Evolutionary conservation across 2,113 vertebrate species (phyloP), one percentile per base, ranked within the genome.

Genomic region (Ceyx cyanopectus): DNA sequence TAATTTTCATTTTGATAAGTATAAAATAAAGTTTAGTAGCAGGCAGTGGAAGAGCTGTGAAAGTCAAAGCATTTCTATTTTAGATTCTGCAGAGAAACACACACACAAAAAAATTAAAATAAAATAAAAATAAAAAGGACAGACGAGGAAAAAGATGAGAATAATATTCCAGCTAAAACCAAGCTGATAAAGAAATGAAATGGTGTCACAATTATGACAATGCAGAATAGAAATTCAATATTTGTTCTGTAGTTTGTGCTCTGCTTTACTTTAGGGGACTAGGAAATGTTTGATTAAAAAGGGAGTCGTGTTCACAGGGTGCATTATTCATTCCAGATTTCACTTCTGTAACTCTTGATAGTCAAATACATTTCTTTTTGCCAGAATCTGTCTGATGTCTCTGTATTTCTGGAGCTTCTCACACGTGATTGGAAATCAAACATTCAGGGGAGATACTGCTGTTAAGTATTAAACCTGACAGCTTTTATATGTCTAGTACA

Each of bases 401-500:
- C 63, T 34, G 17, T 34, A 16, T 51, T 82, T 77, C 81, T 87
- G 66, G 69, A 94, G 63, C 61, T 84, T 93, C 67, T 17, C 9
- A 1, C 3, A 37, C 20, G 26, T 91, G 93, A 77, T 19, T 72
- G 74, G 62, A 95, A 97, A 96, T 89, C 83, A 96, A 94, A 82
- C 40, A 84, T 95, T 87, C 90, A 74, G 40, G 45, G 66, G 40
- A 96, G 65, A 87, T 70, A 58, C 8, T 76, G 74, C 26, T 76
- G 87, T 84, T 93, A 69, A 69, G 37, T 77, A 75, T 87, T 72
- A 95, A 78, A 72, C 61, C 82, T 95, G 79, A 89, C 88, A 94
- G 83, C 46, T 90, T 82, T 86, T 91, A 86, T 94, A 67, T 79
- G 63, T 85, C 50, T 51, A 34, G 85, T 77, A 80, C 29, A 92